phyloP scores from a whole-genome alignment of 2,113 vertebrate species.

The Podiceps cristatus region DNA sequence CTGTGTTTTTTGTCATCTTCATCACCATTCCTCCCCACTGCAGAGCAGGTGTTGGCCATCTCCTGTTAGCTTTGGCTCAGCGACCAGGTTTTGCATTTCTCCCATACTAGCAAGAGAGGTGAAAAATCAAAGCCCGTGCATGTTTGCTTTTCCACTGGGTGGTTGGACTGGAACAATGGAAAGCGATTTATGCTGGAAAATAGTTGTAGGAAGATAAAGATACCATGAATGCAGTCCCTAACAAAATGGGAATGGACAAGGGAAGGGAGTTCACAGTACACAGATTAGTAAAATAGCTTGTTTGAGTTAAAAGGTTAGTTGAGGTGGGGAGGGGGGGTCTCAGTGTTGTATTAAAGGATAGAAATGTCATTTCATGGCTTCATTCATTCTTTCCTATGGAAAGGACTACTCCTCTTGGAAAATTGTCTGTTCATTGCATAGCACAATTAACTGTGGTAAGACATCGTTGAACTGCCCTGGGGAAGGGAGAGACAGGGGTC shows the following conservation, averaged over 20 bases:
- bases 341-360: neutral
- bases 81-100: neutral
- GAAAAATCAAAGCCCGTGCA: neutral
- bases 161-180: neutral
- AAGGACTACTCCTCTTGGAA: neutral
- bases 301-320: neutral
- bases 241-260: neutral
- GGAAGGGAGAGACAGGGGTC: neutral
- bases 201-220: neutral
- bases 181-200: neutral
- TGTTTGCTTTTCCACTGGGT: slow-evolving; percentile 3
- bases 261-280: neutral
- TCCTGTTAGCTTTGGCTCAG: neutral
- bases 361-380: neutral
- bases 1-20: neutral
- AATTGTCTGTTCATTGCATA: neutral
- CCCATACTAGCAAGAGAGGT: neutral
- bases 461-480: neutral
- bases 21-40: neutral
- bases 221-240: accelerated
- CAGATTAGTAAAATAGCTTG: neutral
- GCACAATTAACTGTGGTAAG: neutral
- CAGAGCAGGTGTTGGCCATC: neutral
- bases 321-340: neutral
- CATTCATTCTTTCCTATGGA: neutral